Evolutionary conservation across 2,113 vertebrate genomes (phyloP).

Genomic region (rabbit (Oryctolagus cuniculus)): mOryCun1.1 NC_091436.1:3369001-3369500

Average conservation of each 20-base stretch:
- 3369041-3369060: fast-evolving
- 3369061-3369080: not conserved
- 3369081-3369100: fast-evolving
- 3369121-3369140: fast-evolving
- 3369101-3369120: fast-evolving
- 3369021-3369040: fast-evolving
- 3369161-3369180: not conserved
- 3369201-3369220: not conserved
- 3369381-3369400: not conserved
- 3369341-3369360: not conserved
- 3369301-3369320: no score
- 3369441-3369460: not conserved
- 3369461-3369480: not conserved
- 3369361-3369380: not conserved
- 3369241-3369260: not conserved
- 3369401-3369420: not conserved
- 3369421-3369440: not conserved
- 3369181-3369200: not conserved
- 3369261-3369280: not conserved
- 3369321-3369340: not conserved
- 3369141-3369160: no score
- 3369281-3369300: not conserved
- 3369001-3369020: not conserved
- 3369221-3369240: not conserved
- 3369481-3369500: not conserved